These are phyloP conservation scores for Centrocercus urophasianus DNA, from an alignment of 2,113 vertebrate genomes.

Conservation along the genomic window DNA sequence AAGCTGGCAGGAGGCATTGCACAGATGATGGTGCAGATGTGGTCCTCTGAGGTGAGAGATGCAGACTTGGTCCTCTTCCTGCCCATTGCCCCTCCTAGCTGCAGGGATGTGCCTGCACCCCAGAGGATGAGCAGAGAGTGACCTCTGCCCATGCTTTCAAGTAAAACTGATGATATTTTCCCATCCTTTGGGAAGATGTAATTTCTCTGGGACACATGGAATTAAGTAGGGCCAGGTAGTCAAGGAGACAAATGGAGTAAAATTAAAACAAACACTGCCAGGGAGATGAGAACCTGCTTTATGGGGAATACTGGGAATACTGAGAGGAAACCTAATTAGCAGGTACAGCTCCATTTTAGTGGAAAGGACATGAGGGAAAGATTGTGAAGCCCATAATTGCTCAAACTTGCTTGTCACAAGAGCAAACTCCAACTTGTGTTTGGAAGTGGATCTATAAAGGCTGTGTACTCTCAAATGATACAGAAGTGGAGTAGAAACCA, in stretches of 20 bases:
- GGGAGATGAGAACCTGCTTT: background rate
- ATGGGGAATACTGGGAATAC: background rate
- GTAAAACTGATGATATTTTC: background rate
- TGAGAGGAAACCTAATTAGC: background rate
- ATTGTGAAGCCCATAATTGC: background rate
- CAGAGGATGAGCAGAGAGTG: background rate
- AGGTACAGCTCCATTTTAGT: background rate
- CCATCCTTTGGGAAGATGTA: background rate
- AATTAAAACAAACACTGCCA: background rate
- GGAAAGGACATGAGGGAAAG: background rate
- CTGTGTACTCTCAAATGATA: background rate
- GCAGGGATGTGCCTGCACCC: background rate
- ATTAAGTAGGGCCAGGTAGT: background rate
- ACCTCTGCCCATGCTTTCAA: background rate
- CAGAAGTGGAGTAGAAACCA: background rate
- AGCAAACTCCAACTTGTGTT: background rate
- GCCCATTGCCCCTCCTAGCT: background rate
- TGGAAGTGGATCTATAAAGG: background rate
- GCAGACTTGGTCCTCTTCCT: background rate
- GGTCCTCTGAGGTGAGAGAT: background rate
- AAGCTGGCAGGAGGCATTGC: background rate
- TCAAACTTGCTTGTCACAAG: background rate
- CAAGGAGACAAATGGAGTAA: conserved; percentile 28
- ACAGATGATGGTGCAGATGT: background rate
- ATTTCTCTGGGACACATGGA: background rate